These are phyloP conservation scores for Thamnophis sirtalis DNA, from an alignment of 2,113 vertebrate species.

Conservation along the genomic window DNA sequence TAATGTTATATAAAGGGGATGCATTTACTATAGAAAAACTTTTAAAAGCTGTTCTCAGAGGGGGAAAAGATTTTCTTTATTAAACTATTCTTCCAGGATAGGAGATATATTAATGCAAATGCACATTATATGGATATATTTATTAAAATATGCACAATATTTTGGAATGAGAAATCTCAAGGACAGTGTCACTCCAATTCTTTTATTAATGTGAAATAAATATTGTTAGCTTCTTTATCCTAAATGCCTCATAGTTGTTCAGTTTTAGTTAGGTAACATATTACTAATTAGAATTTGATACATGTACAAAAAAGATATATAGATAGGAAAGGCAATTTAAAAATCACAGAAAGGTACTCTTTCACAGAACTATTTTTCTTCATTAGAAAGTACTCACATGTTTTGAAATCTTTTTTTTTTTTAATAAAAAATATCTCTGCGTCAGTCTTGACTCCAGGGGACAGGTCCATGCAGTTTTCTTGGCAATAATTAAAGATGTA, in stretches of 20 bases:
- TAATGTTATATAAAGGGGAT: background rate
- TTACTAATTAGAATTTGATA: background rate
- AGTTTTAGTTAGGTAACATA: background rate
- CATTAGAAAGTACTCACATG: background rate
- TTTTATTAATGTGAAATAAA: background rate
- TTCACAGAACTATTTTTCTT: background rate
- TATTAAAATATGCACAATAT: background rate
- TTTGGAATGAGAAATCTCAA: background rate
- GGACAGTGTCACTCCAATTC: background rate
- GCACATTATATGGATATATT: background rate
- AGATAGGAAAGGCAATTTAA: background rate
- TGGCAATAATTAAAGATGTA: background rate
- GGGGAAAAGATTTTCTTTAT: background rate
- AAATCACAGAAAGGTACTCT: background rate
- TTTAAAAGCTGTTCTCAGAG: background rate
- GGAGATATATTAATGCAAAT: background rate
- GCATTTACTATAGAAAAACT: background rate
- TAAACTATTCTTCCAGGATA: background rate
- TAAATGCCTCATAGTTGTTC: background rate
- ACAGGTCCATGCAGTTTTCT: background rate
- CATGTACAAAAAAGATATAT: background rate
- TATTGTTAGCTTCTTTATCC: background rate
- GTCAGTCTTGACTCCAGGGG: background rate
- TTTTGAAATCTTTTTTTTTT: background rate
- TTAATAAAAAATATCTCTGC: background rate